Conservation (phyloP, 2,888 invertebrate species). For the Aromia moschata region DNA sequence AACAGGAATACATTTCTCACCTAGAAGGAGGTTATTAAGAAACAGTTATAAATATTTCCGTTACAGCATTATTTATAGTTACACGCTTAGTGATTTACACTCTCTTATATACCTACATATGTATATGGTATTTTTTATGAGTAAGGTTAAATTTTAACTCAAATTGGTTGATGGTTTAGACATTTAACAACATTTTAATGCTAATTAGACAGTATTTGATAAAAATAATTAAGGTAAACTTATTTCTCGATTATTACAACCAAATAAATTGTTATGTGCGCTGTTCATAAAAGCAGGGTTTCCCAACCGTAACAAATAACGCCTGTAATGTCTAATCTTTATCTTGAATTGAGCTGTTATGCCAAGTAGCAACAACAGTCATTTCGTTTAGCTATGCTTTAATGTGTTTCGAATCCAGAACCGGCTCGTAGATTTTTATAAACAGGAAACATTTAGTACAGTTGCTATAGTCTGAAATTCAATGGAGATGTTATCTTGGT, state of each 20-base stretch:
- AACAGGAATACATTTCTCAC: slow-evolving; percentile 3
- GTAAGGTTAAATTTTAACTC: slow-evolving; percentile 26
- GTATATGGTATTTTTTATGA: slow-evolving; percentile 33
- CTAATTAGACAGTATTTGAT: slow-evolving; percentile 29
- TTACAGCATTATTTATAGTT: slow-evolving; percentile 11
- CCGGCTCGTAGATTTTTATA: background rate
- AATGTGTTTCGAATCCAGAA: background rate
- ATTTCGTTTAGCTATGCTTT: background rate
- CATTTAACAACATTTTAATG: slow-evolving; percentile 38
- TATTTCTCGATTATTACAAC: slow-evolving; percentile 36
- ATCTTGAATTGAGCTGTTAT: background rate
- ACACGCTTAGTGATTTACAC: slow-evolving; percentile 21
- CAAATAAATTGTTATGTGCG: slow-evolving; percentile 19
- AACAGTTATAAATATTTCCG: slow-evolving; percentile 5
- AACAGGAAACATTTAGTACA: background rate
- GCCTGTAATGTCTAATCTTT: slow-evolving; percentile 11
- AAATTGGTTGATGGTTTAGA: slow-evolving; percentile 27
- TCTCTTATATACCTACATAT: too few relatives aligned
- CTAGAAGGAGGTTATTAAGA: slow-evolving; percentile 2
- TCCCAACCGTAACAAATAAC: slow-evolving; percentile 22
- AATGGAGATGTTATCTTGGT: background rate
- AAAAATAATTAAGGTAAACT: slow-evolving; percentile 35
- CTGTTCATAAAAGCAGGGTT: slow-evolving; percentile 1
- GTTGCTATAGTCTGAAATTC: background rate
- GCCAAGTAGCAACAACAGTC: background rate